These are phyloP conservation scores for Elgaria multicarinata DNA, from an alignment of 2,113 vertebrate genomes.

Conservation along the genomic window DNA sequence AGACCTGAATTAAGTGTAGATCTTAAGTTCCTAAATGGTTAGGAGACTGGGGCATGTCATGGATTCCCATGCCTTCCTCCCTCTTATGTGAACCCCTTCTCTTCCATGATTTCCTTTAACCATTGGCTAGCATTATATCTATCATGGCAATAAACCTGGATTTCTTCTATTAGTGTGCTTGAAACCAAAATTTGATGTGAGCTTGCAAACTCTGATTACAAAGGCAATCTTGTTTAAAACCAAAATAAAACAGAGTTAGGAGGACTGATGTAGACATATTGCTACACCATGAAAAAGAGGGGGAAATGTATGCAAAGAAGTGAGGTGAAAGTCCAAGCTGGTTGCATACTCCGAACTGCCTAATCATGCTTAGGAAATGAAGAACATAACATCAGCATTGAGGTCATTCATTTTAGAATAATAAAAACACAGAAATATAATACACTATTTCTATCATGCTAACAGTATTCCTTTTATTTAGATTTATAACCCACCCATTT, in stretches of 20 bases:
- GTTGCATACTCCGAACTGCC: neutral
- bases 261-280: neutral
- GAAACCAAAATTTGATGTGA: neutral
- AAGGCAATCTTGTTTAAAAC: neutral
- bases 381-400: neutral
- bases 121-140: neutral
- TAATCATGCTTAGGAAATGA: neutral
- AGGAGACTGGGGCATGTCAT: neutral
- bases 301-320: neutral
- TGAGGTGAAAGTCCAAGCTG: no score
- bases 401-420: neutral
- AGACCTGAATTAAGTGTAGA: neutral
- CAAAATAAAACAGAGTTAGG: neutral
- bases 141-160: neutral
- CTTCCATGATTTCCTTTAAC: neutral
- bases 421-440: neutral
- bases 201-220: neutral
- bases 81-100: neutral
- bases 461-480: neutral
- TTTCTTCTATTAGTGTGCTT: neutral
- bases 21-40: neutral
- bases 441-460: neutral
- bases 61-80: no score
- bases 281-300: neutral
- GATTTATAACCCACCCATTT: neutral